Evolutionary conservation across 2,888 invertebrate genomes (phyloP), one percentile per base, ranked within the genome.

Genomic region (Troides aeacus): DNA sequence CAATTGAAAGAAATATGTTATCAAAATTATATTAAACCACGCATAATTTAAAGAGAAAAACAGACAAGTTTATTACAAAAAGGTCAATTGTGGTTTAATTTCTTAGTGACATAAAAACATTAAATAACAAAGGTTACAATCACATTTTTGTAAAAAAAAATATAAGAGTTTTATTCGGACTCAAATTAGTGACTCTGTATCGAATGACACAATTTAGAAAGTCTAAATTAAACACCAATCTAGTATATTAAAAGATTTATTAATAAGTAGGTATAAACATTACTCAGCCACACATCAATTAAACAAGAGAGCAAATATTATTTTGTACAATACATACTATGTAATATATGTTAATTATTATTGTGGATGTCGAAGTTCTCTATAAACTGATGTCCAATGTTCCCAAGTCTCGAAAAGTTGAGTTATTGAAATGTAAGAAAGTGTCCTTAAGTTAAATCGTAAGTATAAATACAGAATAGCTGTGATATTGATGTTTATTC

Each of bases 401-500:
- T 85, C 82, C 86, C 85, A 83, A 84, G 84, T 81, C 75, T 85
- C 81, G 84, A 89, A 88, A 87, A 80, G 84, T 88, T 86, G 86
- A 85, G 88, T 84, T 84, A 87, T 83, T 85, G 79, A 85, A 86
- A 83, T 85, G 81, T 83, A 85, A 77, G 68, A 72, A 68, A 84
- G 81, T 82, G 83, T 84, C 83, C 88, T 90, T 88, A 89, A 79
- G 86, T 86, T 86, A 86, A 78, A 84, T 74, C 78, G 83, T 87
- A 85, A 83, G 85, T 84, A 87, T 81, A 86, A 85, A 84, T 81
- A 72, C 68, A 81, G 76, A 81, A 62, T 66, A 61, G 63, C 50
- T 56, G 63, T 60, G 42, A 64, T 63, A 46, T 61, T 82, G 72
- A 80, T 77, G 81, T 85, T 95, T 96, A 96, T 95, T 97, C 97